Conservation (phyloP, 2,888 invertebrate species). For the Rhogogaster chlorosoma region DNA sequence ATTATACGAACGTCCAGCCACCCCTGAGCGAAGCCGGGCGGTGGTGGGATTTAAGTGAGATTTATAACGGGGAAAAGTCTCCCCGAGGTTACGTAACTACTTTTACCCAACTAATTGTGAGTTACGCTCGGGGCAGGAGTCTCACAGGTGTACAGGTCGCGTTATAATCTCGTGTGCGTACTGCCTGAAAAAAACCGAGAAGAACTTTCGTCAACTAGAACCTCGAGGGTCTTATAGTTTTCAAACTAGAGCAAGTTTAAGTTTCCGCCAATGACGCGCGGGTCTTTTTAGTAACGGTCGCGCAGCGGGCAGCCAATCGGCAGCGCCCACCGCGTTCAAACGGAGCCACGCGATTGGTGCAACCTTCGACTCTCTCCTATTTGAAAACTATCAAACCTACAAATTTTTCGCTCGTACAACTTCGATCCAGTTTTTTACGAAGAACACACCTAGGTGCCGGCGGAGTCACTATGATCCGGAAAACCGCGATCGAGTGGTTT, state of each 20-base stretch:
- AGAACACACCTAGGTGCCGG: background rate
- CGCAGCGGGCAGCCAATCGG: background rate
- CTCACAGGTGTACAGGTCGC: background rate
- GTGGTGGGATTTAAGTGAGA: background rate
- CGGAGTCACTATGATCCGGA: background rate
- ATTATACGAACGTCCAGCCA: background rate
- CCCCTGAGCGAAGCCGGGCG: background rate
- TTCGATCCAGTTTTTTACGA: background rate
- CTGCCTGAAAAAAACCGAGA: background rate
- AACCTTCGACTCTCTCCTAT: background rate
- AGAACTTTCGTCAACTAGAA: background rate
- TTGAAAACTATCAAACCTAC: background rate
- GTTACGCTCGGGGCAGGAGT: background rate
- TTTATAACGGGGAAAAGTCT: slow-evolving; percentile 23
- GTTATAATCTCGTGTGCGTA: background rate
- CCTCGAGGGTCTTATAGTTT: background rate
- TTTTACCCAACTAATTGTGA: slow-evolving; percentile 31
- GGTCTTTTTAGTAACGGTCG: background rate
- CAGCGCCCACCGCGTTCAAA: background rate
- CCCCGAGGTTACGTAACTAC: slow-evolving; percentile 18
- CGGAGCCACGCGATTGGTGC: background rate
- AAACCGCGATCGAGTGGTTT: background rate
- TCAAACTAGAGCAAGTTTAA: background rate
- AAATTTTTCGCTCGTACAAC: background rate
- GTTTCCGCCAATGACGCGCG: background rate